Evolutionary conservation across 2,888 invertebrate genomes (phyloP), one percentile per base, ranked within the genome.

Genomic region (Spilosoma lubricipeda): DNA sequence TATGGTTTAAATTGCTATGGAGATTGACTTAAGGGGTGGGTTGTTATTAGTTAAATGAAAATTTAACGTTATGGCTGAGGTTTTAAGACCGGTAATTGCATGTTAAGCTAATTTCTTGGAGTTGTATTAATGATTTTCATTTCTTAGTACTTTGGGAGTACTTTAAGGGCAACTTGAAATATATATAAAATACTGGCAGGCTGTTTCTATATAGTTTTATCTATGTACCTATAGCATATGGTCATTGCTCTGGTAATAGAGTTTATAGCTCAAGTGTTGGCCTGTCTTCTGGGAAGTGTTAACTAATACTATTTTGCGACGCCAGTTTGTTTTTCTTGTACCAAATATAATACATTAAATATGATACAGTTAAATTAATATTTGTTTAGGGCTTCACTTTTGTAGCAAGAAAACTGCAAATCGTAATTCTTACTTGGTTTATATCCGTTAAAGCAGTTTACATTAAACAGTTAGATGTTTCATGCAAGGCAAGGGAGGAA

Each of bases 91-190:
- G 67, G 59, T 30, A 74, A 79, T 85, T 70, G 76, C 42, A 52
- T 80, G 81, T 56, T 71, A 69, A 68, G 79, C 76, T 70, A 70
- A 78, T 82, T 78, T 67, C 33, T 65, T 76, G 78, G 74, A 68
- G 77, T 77, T 75, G 63, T 84, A 81, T 56, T 84, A 84, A 84
- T 80, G 79, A 82, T 80, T 79, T 84, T 84, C 75, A 39, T 70
- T 33, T 48, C 23, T 64, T 77, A 67, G 76, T 64, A 39, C 65
- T 75, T 84, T 69, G 3, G n/a, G 15, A 27, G 36, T 56, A 48
- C 36, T 30, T 52, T 15, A 33, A 33, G 45, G 67, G 30, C 2
- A 23, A 23, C 20, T 48, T 9, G 8, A 67, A n/a, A 67, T 42
- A 3, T 67, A 23, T 20, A 30, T 27, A n/a, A 2, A 5, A 15